phyloP scores from a whole-genome alignment of 2,888 invertebrate species.

The Aphidoletes aphidimyza region DNA sequence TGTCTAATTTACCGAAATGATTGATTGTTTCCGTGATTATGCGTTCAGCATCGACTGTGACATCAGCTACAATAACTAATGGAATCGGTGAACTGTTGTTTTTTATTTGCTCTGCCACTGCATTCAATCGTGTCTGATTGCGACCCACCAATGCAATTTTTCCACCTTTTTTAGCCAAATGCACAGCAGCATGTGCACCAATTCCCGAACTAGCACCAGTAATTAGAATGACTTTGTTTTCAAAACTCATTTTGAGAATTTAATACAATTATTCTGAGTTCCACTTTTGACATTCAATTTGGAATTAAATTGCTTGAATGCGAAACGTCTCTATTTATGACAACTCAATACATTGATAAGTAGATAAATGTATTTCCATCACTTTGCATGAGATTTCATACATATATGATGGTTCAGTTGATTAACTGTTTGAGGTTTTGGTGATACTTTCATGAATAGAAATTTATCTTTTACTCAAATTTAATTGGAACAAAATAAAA shows the following conservation, averaged over 20 bases:
- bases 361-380: too few relatives aligned
- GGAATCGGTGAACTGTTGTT: not conserved
- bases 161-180: constrained; percentile 48
- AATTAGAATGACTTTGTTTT: constrained; percentile 20
- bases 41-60: constrained; percentile 70
- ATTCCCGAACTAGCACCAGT: constrained; percentile 47
- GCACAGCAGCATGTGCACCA: constrained; percentile 40
- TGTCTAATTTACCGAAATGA: constrained; percentile 81
- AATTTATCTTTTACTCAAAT: too few relatives aligned
- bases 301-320: too few relatives aligned
- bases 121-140: not conserved
- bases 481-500: too few relatives aligned
- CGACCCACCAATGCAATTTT: constrained; percentile 37
- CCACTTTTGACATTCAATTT: too few relatives aligned
- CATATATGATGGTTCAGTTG: too few relatives aligned
- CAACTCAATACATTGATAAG: too few relatives aligned
- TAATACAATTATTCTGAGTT: too few relatives aligned
- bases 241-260: constrained; percentile 51
- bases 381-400: too few relatives aligned
- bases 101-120: not conserved
- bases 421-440: too few relatives aligned
- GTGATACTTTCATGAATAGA: too few relatives aligned
- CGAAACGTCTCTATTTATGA: too few relatives aligned
- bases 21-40: constrained; percentile 78
- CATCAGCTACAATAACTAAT: constrained; percentile 1